Evolutionary conservation across 1,140 invertebrate genomes (phyloP).

Genomic region (Rhagoletis pomonella): DNA sequence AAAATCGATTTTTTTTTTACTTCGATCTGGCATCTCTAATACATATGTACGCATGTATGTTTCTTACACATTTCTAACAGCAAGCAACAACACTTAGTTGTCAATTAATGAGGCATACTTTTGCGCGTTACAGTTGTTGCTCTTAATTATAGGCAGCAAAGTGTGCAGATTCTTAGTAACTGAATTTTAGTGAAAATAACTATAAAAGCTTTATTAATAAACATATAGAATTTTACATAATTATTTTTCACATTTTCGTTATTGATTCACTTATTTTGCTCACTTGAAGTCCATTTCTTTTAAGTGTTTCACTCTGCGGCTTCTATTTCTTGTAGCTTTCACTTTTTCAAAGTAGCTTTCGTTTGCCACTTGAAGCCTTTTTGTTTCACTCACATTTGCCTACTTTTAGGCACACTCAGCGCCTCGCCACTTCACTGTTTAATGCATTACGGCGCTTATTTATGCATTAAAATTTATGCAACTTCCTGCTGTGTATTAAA

Average conservation of each 20-base stretch:
- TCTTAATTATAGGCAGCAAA: not conserved
- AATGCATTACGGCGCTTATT: not conserved
- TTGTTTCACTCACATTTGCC: not conserved
- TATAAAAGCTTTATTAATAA: not conserved
- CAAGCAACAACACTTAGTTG: too few relatives aligned
- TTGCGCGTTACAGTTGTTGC: not conserved
- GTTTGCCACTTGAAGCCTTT: too few relatives aligned
- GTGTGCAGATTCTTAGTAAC: not conserved
- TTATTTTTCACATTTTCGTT: not conserved
- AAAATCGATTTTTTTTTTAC: too few relatives aligned
- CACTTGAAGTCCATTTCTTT: not conserved
- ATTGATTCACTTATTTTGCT: not conserved
- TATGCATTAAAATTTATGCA: too few relatives aligned
- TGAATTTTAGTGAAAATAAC: not conserved
- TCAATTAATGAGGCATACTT: conserved; percentile 14
- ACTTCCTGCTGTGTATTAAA: too few relatives aligned
- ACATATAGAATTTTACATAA: too few relatives aligned
- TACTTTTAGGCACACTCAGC: not conserved
- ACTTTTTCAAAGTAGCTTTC: too few relatives aligned
- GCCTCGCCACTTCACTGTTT: not conserved
- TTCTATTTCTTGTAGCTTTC: too few relatives aligned
- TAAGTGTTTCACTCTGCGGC: not conserved
- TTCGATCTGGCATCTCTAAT: too few relatives aligned
- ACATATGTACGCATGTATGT: too few relatives aligned
- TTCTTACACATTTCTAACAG: too few relatives aligned